Conservation (phyloP, 2,113 vertebrate genomes). For the Otolemur garnettii region DNA sequence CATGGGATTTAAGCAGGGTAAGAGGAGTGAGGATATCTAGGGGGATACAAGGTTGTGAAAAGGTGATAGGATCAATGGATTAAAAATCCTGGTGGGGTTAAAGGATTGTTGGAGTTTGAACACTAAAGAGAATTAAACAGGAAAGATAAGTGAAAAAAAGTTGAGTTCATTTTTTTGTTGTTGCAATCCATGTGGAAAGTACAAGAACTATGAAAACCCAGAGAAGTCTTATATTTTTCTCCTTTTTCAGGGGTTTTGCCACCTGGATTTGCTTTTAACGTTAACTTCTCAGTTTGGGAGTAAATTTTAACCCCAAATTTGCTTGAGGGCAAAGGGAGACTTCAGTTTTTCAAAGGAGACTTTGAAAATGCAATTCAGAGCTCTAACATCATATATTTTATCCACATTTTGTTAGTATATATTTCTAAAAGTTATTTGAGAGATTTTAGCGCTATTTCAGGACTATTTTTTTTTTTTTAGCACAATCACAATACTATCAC, state of each 20-base stretch:
- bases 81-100: not conserved
- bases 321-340: not conserved
- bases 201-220: not conserved
- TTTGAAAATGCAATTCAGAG: not conserved
- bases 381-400: not conserved
- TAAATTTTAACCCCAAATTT: not conserved
- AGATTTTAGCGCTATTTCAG: not conserved
- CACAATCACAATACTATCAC: not conserved
- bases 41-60: not conserved
- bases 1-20: not conserved
- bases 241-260: not conserved
- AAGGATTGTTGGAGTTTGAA: not conserved
- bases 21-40: not conserved
- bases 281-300: slow-evolving; percentile 32
- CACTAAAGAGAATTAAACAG: not conserved
- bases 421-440: not conserved
- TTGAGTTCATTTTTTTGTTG: not conserved
- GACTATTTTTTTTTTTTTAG: not conserved
- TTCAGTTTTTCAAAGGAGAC: not conserved
- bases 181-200: not conserved
- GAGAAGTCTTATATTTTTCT: not conserved
- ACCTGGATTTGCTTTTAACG: not conserved
- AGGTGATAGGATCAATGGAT: not conserved
- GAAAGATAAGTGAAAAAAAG: not conserved
- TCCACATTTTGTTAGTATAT: not conserved